These are phyloP conservation scores for Eulemur macaco DNA, from an alignment of 2,113 vertebrate species.

Conservation along the genomic window DNA sequence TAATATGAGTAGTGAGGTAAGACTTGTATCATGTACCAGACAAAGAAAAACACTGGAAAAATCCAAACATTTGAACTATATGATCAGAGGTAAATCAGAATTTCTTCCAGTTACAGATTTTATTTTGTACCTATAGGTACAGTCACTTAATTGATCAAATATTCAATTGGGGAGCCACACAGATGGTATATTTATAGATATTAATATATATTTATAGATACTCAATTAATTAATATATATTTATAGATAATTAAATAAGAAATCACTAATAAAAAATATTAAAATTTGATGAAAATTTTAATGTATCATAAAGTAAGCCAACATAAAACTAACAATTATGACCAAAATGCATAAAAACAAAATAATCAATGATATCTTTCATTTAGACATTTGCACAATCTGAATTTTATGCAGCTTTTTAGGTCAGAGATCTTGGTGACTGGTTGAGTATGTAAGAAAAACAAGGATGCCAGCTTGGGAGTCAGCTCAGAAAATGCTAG, in stretches of 20 bases:
- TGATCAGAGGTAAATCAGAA: not conserved
- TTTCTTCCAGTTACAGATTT: not conserved
- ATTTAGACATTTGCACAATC: not conserved
- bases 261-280: not conserved
- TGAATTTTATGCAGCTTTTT: not conserved
- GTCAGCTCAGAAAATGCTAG: not conserved
- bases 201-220: not conserved
- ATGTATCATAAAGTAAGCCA: constrained; percentile 19
- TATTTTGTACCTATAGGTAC: not conserved
- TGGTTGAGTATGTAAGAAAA: not conserved
- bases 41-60: not conserved
- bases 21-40: not conserved
- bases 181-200: not conserved
- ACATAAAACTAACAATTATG: not conserved
- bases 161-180: not conserved
- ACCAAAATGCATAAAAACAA: not conserved
- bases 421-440: not conserved
- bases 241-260: not conserved
- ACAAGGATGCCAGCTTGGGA: not conserved
- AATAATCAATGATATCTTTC: not conserved
- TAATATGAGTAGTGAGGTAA: not conserved
- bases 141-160: not conserved
- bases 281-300: not conserved
- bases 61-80: not conserved
- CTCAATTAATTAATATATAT: not conserved